These are phyloP conservation scores for Lepus americanus DNA, from an alignment of 2,113 vertebrate genomes.

Conservation along the genomic window DNA sequence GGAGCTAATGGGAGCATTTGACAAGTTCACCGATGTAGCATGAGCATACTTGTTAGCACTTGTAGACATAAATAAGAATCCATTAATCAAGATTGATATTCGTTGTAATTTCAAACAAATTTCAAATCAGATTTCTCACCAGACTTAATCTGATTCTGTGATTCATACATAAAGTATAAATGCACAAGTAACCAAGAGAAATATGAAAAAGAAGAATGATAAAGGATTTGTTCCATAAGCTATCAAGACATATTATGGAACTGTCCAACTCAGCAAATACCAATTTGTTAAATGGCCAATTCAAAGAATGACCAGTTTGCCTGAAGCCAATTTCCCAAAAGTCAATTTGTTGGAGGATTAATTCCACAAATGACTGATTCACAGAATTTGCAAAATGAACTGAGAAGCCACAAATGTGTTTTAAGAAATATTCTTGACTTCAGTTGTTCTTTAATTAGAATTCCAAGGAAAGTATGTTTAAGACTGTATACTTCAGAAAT, in stretches of 20 bases:
- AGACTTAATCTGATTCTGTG: slow-evolving; percentile 17
- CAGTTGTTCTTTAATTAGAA: slow-evolving; percentile 5
- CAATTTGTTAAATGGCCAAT: background rate
- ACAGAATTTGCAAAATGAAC: slow-evolving; percentile 12
- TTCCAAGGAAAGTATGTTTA: slow-evolving; percentile 40
- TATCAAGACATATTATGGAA: background rate
- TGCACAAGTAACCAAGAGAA: background rate
- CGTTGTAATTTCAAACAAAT: background rate
- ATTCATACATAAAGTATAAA: background rate
- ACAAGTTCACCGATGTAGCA: background rate
- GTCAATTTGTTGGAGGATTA: slow-evolving; percentile 46
- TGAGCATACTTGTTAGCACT: background rate
- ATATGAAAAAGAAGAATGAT: slow-evolving; percentile 9
- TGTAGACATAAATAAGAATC: slow-evolving; percentile 30
- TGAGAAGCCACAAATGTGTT: slow-evolving; percentile 27
- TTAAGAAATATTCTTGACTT: background rate
- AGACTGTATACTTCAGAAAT: background rate
- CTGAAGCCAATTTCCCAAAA: slow-evolving; percentile 44
- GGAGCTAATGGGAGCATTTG: background rate
- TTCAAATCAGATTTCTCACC: background rate
- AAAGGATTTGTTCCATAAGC: slow-evolving; percentile 18
- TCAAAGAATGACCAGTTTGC: slow-evolving; percentile 14
- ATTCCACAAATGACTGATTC: slow-evolving; percentile 48
- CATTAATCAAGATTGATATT: slow-evolving; percentile 8
- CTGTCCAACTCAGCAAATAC: slow-evolving; percentile 4